A percentile compares a stretch with the other conserved stretches of the same genome.
phyloP scores from a whole-genome alignment of 2,113 vertebrate genomes.

The Mesembrinibis cayennensis region DNA sequence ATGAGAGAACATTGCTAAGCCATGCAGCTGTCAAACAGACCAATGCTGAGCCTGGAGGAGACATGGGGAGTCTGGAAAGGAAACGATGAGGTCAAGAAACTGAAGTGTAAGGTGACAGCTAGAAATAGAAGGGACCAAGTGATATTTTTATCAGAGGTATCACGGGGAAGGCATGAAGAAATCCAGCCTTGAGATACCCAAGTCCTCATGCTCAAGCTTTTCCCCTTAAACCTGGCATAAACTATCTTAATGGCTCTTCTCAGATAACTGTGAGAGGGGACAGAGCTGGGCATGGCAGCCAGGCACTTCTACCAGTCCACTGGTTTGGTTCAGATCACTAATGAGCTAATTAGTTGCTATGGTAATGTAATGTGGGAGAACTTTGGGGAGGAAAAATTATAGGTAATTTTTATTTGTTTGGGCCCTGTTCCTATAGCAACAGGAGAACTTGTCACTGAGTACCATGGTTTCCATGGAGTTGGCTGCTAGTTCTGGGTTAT shows the following conservation, averaged over 20 bases:
- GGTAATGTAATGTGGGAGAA: slow-evolving; percentile 59
- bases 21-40: neutral
- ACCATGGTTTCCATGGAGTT: slow-evolving; percentile 67
- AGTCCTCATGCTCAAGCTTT: neutral
- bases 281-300: neutral
- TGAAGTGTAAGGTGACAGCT: neutral
- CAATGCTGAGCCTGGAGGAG: neutral
- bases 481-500: slow-evolving; percentile 66
- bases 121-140: neutral
- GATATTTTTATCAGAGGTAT: neutral
- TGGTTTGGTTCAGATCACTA: slow-evolving; percentile 23
- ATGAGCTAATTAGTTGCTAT: slow-evolving; percentile 67
- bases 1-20: neutral
- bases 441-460: slow-evolving; percentile 46
- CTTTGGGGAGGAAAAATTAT: slow-evolving; percentile 56
- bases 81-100: neutral
- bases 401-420: slow-evolving; percentile 71
- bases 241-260: neutral
- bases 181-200: neutral
- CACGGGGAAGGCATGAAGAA: neutral
- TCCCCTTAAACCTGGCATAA: neutral
- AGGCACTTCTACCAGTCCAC: neutral
- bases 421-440: slow-evolving; percentile 67
- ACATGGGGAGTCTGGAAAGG: neutral
- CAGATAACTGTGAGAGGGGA: accelerated